Evolutionary conservation across 1,140 invertebrate genomes (phyloP), one percentile per base, ranked within the genome.

Genomic region (Lutraria rhynchaena): DNA sequence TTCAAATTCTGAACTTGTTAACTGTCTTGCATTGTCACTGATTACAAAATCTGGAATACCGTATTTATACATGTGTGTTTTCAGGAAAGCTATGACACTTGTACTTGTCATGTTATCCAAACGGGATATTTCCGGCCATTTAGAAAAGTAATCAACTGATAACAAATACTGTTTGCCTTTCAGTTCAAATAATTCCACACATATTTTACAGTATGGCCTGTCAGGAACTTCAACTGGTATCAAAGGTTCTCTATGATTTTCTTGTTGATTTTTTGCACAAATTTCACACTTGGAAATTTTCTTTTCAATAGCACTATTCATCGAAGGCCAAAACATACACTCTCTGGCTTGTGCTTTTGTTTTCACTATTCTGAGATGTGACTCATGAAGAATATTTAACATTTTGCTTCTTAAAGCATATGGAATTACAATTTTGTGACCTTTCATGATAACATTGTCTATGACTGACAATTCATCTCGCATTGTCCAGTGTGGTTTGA

Each of bases 51-150:
- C 35, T 0, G 22, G 5, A 22, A 71, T 31, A 2, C 49, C 69
- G 33, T 44, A 13, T 13, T 9, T 15, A 7, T 73, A 49, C 5
- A 49, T 44, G 37, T 69, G 65, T 37, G 63, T 75, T 22, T 33
- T 17, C 0, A 69, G 51, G 4, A 93, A 85, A 83, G 93, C 91
- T 19, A 90, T 82, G 90, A 92, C 93, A 80, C 91, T 92, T 19
- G 82, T 9, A 35, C 29, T 60, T 71, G 63, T 22, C 37, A 55
- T 27, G 13, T 5, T 37, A 15, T 35, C 31, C 27, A 63, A 58
- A 33, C 49, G 60, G 24, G 37, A 55, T 24, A 84, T 37, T 24
- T 78, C 85, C 1, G 75, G 31, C 27, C 55, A 87, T 27, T 73
- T 58, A 17, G 81, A 81, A 58, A 65, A 83, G 55, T 73, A 87